Evolutionary conservation across 1,140 invertebrate species (phyloP), one percentile per base, ranked within the genome.

Genomic region (Calliphora vicina): DNA sequence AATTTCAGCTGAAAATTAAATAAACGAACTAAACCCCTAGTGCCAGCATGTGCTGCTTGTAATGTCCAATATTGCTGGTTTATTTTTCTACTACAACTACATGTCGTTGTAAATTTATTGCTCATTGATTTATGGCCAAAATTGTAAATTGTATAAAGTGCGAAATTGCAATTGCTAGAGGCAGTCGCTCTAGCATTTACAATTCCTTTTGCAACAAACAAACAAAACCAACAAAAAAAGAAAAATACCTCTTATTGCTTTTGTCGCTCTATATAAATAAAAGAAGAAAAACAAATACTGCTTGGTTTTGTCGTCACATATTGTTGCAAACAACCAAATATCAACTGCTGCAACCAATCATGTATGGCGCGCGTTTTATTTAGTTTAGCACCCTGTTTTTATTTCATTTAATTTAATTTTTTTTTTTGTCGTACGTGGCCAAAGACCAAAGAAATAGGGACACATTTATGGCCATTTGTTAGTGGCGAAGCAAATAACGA

Each of bases 101-200:
- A 29, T 35, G 27, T 29, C 72, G 27, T 74, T 74, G 82, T 76
- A 81, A 83, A 83, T 83, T 83, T 83, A 83, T 83, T 83, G 82
- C 78, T 71, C 82, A 80, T 78, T 83, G 82, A 83, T 83, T 83
- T 83, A 83, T 81, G 82, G 25, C 67, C 82, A 35, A 80, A 83
- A 83, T 83, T 83, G 82, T 83, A 83, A 83, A 83, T 80, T 81
- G 82, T 83, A 76, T 83, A 81, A 83, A 83, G 82, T 83, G 82
- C 78, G 82, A 83, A 81, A 83, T 83, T 83, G 76, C 57, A 83
- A 83, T 83, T 83, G 82, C 82, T 35, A 20, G 17, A 35, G 72
- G 72, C 71, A 73, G 4, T 3, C 3, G 17, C 45, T 10, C 45
- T 50, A 13, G 10, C 45, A 50, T 15, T 50, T 50, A 12, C 45